Base-by-base conservation (phyloP, 2,797 vertebrate genomes). In the Parauchenoglanis punctatus region DNA sequence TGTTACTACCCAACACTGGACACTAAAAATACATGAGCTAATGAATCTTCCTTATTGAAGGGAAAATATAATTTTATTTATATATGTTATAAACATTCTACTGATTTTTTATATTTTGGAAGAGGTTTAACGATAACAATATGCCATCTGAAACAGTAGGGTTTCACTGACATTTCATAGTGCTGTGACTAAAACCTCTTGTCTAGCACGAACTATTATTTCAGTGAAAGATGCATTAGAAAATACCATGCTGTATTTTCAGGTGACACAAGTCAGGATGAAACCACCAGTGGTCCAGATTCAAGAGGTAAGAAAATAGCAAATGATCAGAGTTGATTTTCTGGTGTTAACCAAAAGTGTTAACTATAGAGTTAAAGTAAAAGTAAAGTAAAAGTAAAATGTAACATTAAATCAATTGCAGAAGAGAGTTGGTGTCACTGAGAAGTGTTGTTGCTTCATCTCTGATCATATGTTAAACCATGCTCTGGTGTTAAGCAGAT, bases 221-320 rank as follows among this genome's bases (percentile, higher is more conserved):
- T 78, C 28, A 78, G 52, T 56, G 17, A 78, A 58, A 78, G 23
- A 23, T 49, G 59, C 59, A 18, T 28, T 25, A 28, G 40, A 82
- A 49, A n/a, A 72, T 52, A 58, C 23, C 7, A 4, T 12, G 49
- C 7, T 23, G 49, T 49, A 7, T 25, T 90, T 88, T 76, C 40
- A 90, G 89, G 56, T 61, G 89, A 91, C 54, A 73, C 81, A 59
- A 88, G 85, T 13, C n/a, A 77, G 35, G 89, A 91, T 68, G 89
- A 90, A 63, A 70, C 87, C n/a, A 88, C 89, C 59, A 88, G 63
- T 23, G 67, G 46, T 35, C 87, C 87, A 85, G 89, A 91, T 54
- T 87, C 90, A 25, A 44, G 0, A 84, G 90, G 91, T 92, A 83
- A 84, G 35, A 77, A 63, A 61, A 44, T 6, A 61, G 31, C 31